Evolutionary conservation across 2,888 invertebrate genomes (phyloP).

Genomic region (Diaperis boleti): DNA sequence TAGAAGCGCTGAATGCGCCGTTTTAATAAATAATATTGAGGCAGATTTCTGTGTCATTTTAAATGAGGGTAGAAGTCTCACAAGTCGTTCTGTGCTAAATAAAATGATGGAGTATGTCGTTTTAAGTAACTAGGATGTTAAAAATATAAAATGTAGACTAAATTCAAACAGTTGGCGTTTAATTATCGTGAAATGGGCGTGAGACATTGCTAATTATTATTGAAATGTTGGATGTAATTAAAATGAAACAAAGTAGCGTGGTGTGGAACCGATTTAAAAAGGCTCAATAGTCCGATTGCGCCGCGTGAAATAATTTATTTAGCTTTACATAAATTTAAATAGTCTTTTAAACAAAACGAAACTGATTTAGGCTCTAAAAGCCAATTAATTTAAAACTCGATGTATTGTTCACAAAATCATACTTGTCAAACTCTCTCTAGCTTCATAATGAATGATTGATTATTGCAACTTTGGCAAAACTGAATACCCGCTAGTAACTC

Average conservation of each 20-base stretch:
- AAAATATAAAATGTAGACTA: conserved; percentile 6
- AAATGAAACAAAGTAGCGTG: conserved; percentile 34
- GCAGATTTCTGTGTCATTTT: no score
- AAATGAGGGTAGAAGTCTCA: no score
- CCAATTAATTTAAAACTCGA: conserved; percentile 41
- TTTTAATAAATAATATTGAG: no score
- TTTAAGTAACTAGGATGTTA: conserved; percentile 12
- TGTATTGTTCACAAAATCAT: conserved; percentile 40
- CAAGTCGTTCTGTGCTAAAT: no score
- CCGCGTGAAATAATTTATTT: conserved; percentile 24
- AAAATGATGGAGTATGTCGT: no score
- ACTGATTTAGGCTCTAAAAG: conserved; percentile 31
- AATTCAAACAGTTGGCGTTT: conserved; percentile 27
- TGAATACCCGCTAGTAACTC: conserved; percentile 32
- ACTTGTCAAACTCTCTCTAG: conserved; percentile 42
- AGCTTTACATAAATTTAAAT: conserved; percentile 26
- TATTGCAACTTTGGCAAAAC: conserved; percentile 40
- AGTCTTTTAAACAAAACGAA: conserved; percentile 17
- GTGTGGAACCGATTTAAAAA: conserved; percentile 32
- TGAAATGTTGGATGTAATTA: conserved; percentile 35
- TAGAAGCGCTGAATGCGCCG: no score
- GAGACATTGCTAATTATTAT: conserved; percentile 36
- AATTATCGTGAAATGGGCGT: conserved; percentile 31
- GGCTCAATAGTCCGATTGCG: conserved; percentile 21
- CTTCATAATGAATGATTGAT: conserved; percentile 42